These are phyloP conservation scores for Ceratosolen fusciceps DNA, from an alignment of 1,140 invertebrate genomes.

Conservation along the genomic window DNA sequence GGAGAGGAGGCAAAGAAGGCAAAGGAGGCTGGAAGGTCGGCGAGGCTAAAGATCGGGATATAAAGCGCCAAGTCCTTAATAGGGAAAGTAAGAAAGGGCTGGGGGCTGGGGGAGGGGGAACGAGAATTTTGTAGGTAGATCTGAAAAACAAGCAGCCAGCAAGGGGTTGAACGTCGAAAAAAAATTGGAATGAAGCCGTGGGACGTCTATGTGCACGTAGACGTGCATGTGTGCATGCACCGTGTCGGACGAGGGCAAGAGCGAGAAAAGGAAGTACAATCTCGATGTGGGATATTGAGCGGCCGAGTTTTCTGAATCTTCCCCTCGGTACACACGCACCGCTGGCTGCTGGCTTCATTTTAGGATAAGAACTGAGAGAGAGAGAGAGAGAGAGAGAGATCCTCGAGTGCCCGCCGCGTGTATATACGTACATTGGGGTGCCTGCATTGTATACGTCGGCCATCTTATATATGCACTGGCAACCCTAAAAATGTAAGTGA, in stretches of 20 bases:
- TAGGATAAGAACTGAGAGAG: background rate
- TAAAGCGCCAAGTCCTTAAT: background rate
- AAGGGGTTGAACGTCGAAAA: background rate
- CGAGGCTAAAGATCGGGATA: background rate
- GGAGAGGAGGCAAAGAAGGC: background rate
- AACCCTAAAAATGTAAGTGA: slow-evolving; percentile 50
- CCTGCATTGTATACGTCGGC: slow-evolving; percentile 57
- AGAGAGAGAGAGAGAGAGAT: slow-evolving; percentile 18
- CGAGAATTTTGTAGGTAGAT: slow-evolving; percentile 41
- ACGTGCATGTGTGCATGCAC: too few relatives aligned
- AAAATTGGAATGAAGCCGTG: background rate
- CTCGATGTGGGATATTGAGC: slow-evolving; percentile 59
- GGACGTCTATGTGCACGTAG: too few relatives aligned
- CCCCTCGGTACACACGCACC: slow-evolving; percentile 51
- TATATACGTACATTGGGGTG: slow-evolving; percentile 52
- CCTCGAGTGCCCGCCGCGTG: slow-evolving; percentile 17
- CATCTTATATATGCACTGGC: slow-evolving; percentile 64
- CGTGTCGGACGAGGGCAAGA: slow-evolving; percentile 34
- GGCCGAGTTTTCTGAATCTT: slow-evolving; percentile 59
- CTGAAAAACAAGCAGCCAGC: background rate
- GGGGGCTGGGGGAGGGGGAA: background rate
- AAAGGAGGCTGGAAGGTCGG: too few relatives aligned
- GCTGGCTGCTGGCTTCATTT: background rate
- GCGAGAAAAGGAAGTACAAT: slow-evolving; percentile 47
- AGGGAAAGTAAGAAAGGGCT: background rate